phyloP scores from a whole-genome alignment of 2,113 vertebrate species.

The Chroicocephalus ridibundus region DNA sequence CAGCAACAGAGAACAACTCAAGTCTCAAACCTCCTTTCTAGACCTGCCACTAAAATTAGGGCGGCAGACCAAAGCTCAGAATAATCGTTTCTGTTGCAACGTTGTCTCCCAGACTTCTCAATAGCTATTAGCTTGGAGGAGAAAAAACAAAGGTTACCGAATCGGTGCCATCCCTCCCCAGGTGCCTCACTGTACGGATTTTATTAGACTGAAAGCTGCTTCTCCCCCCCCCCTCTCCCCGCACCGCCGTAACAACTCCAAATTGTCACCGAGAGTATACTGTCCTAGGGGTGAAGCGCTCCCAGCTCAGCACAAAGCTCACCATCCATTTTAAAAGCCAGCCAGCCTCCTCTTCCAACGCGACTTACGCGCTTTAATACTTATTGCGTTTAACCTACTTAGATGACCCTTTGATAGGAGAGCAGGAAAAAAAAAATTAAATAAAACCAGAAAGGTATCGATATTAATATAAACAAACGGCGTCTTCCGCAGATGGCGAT shows the following conservation, averaged over 20 bases:
- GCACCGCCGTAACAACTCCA: background rate
- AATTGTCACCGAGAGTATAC: background rate
- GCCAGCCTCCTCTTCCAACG: background rate
- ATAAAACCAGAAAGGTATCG: background rate
- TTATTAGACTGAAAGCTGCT: background rate
- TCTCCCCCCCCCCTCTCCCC: background rate
- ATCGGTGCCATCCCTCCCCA: background rate
- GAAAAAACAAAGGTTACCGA: background rate
- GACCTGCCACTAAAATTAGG: background rate
- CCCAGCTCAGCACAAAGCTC: conserved; percentile 24
- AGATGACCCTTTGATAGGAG: background rate
- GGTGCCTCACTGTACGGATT: background rate
- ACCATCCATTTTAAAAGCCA: conserved; percentile 27
- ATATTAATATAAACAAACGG: conserved; percentile 29
- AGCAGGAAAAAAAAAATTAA: background rate
- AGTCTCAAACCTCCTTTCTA: background rate
- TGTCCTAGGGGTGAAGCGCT: background rate
- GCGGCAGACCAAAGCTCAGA: background rate
- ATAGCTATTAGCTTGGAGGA: background rate
- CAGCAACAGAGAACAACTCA: background rate
- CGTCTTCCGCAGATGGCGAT: conserved; percentile 36
- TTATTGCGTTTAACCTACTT: background rate
- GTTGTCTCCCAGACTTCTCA: background rate
- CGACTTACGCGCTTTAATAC: background rate
- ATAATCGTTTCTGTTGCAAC: background rate